phyloP scores from a whole-genome alignment of 2,797 vertebrate genomes.

The Myotis daubentonii region DNA sequence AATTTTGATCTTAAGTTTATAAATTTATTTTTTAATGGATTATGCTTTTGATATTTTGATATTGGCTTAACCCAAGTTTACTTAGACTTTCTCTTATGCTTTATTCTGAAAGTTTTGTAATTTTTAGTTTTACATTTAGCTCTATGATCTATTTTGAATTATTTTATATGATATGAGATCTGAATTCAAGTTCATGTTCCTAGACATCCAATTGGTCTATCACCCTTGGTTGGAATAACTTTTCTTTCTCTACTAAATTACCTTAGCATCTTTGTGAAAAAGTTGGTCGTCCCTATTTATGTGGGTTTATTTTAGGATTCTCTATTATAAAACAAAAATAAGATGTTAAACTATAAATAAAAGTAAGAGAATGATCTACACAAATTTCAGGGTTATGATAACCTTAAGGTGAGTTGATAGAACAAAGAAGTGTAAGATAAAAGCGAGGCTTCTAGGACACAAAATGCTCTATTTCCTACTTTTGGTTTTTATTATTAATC shows the following conservation, averaged over 20 bases:
- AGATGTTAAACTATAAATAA: slow-evolving; percentile 2
- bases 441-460: background rate
- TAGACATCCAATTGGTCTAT: background rate
- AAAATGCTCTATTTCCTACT: background rate
- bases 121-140: background rate
- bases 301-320: background rate
- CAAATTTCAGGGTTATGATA: background rate
- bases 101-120: background rate
- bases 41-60: background rate
- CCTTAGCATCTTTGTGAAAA: background rate
- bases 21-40: background rate
- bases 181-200: background rate
- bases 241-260: background rate
- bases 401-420: background rate
- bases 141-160: background rate
- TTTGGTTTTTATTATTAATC: background rate
- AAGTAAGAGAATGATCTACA: background rate
- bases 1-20: background rate
- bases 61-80: background rate
- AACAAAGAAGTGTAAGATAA: background rate
- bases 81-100: background rate
- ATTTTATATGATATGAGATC: background rate
- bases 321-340: background rate
- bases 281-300: background rate
- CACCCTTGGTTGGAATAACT: background rate